Evolutionary conservation across 2,888 invertebrate genomes (phyloP).

Genomic region (Drosophila quinaria): DNA sequence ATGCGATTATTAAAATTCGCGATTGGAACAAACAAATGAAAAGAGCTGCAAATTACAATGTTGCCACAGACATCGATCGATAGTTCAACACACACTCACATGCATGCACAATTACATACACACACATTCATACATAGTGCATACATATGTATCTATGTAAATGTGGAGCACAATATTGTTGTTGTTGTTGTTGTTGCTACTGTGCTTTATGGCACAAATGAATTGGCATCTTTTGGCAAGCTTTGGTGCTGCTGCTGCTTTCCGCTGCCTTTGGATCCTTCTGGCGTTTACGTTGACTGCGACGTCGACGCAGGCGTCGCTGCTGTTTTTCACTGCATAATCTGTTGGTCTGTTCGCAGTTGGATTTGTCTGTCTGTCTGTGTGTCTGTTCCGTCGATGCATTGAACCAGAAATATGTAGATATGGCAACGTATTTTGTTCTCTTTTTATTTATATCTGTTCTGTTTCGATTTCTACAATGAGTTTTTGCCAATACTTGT

Average conservation of each 20-base stretch:
- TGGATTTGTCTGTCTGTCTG: constrained; percentile 21
- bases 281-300: background rate
- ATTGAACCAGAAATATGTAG: constrained; percentile 80
- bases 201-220: constrained; percentile 72
- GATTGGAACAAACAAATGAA: constrained; percentile 33
- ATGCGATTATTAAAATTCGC: constrained; percentile 20
- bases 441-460: constrained; percentile 25
- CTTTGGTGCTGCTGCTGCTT: constrained; percentile 34
- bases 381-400: constrained; percentile 54
- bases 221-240: constrained; percentile 75
- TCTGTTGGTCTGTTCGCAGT: constrained; percentile 31
- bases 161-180: constrained; percentile 21
- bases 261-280: constrained; percentile 41
- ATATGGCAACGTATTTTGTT: constrained; percentile 62
- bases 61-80: constrained; percentile 51
- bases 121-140: background rate
- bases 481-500: constrained; percentile 4
- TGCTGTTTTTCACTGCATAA: constrained; percentile 34
- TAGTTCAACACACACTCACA: constrained; percentile 36
- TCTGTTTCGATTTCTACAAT: constrained; percentile 18
- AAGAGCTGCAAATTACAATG: constrained; percentile 59
- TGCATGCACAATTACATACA: background rate
- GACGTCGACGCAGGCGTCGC: constrained; percentile 13
- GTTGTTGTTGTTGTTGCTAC: constrained; percentile 32
- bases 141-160: constrained; percentile 23